Conservation (phyloP, 1,140 invertebrate species). For the Apis laboriosa region DNA sequence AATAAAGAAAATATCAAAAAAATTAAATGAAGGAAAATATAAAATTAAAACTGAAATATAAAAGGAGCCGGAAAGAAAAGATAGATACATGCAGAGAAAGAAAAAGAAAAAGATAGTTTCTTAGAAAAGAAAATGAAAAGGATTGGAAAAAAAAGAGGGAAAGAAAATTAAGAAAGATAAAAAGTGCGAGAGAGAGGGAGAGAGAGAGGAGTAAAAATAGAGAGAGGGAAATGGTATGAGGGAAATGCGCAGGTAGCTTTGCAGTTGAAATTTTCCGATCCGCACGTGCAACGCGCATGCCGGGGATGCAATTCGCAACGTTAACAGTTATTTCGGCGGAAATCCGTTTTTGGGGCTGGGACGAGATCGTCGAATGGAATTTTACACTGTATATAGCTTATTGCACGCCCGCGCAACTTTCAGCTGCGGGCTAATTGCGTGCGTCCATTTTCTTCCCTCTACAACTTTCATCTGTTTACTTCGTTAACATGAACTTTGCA, state of each 20-base stretch:
- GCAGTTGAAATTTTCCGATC: conserved; percentile 56
- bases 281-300: conserved; percentile 37
- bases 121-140: not conserved
- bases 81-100: no score
- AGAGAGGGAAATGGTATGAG: not conserved
- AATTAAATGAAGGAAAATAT: no score
- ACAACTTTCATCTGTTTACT: not conserved
- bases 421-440: not conserved
- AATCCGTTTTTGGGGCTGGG: conserved; percentile 54
- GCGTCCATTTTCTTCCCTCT: not conserved
- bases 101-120: no score
- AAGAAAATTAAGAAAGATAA: not conserved
- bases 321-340: conserved; percentile 61
- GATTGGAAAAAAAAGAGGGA: not conserved
- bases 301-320: conserved; percentile 55
- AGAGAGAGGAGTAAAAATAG: not conserved
- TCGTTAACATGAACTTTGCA: not conserved
- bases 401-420: not conserved
- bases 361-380: conserved; percentile 55
- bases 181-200: not conserved
- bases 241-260: conserved; percentile 7
- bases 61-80: no score
- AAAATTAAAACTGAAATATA: no score
- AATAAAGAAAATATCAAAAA: no score
- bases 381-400: conserved; percentile 41